Conservation (phyloP, 2,797 vertebrate genomes). For the Hippoglossus hippoglossus region DNA sequence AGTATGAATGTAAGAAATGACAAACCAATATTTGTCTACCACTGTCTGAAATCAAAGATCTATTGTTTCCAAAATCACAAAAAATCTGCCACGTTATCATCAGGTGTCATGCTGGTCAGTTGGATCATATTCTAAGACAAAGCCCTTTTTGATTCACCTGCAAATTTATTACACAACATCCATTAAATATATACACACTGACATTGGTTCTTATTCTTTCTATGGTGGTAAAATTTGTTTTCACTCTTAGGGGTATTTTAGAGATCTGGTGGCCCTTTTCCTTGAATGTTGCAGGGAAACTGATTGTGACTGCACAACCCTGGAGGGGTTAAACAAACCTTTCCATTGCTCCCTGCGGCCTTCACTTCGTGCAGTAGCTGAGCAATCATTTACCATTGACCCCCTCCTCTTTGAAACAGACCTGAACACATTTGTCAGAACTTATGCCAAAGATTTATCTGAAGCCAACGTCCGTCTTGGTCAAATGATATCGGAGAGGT, state of each 20-base stretch:
- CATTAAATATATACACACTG: constrained; percentile 11
- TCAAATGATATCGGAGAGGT: neutral
- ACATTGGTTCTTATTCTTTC: constrained; percentile 5
- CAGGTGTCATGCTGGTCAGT: neutral
- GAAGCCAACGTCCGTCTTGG: constrained; percentile 1
- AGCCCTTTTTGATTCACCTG: neutral
- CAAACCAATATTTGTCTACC: neutral
- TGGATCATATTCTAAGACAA: too few species aligned
- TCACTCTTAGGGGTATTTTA: constrained; percentile 33
- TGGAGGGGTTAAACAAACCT: constrained; percentile 69
- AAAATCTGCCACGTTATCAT: neutral
- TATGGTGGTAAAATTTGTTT: neutral
- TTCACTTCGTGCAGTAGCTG: constrained; percentile 46
- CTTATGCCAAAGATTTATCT: constrained; percentile 35
- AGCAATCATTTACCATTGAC: constrained; percentile 74
- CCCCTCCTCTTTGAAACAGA: constrained; percentile 55
- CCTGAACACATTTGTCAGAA: constrained; percentile 53
- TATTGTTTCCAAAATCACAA: neutral
- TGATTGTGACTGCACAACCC: constrained; percentile 70
- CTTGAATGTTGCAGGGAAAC: constrained; percentile 67
- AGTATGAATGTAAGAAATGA: too few species aligned
- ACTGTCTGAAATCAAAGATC: neutral
- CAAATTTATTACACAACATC: neutral
- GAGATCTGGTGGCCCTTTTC: constrained; percentile 30
- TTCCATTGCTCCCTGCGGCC: constrained; percentile 64